Percentiles rank a stretch among this genome's conserved stretches.
Evolutionary conservation across 2,888 invertebrate species (phyloP).

Genomic region (Mayetiola destructor): DNA sequence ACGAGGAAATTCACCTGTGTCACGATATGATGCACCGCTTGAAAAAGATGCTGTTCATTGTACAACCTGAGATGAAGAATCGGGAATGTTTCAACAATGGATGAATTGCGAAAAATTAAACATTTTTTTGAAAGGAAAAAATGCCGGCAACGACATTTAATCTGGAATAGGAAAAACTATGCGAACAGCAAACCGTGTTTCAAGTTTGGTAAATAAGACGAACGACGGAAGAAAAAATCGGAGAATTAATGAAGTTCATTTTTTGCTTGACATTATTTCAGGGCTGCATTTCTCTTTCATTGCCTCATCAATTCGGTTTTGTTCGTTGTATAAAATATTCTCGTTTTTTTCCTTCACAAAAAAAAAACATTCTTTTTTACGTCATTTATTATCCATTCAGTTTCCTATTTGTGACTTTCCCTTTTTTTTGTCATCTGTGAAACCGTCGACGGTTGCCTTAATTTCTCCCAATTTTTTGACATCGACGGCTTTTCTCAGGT

Average conservation of each 20-base stretch:
- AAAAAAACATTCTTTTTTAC: constrained; percentile 1
- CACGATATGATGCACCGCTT: not conserved
- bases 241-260: constrained; percentile 12
- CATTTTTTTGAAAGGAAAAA: not conserved
- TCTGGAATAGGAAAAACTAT: not conserved
- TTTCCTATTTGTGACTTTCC: not conserved
- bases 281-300: not conserved
- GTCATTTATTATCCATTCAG: constrained; percentile 9
- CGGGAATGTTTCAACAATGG: constrained; percentile 5
- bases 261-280: not conserved
- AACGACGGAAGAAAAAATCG: not conserved
- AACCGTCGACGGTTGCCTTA: not conserved
- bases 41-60: not conserved
- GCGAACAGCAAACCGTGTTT: not conserved
- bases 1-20: not conserved
- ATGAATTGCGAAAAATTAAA: constrained; percentile 11
- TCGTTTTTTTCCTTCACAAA: not conserved
- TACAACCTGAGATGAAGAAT: not conserved
- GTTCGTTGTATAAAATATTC: no score
- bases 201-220: no score
- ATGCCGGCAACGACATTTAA: not conserved
- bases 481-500: not conserved
- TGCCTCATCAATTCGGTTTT: constrained; percentile 9
- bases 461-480: not conserved
- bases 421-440: not conserved